Percentiles rank a stretch among this genome's conserved stretches.
These are phyloP conservation scores for Rhadinocentrus ornatus DNA, from an alignment of 2,797 vertebrate species.

Conservation along the genomic window DNA sequence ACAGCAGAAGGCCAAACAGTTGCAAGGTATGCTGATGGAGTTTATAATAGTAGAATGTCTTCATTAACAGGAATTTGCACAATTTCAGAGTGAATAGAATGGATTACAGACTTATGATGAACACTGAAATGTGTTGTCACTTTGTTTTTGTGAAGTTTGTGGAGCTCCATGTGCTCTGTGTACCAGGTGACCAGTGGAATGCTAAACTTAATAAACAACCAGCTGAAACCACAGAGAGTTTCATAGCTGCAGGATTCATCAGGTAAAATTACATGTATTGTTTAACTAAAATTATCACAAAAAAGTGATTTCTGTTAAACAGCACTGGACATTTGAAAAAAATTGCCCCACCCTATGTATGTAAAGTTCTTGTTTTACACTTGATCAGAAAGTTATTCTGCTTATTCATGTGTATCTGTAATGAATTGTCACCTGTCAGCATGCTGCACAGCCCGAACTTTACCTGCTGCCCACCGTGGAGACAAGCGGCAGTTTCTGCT, in stretches of 20 bases:
- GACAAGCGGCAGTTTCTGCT: constrained; percentile 80
- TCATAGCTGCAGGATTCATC: constrained; percentile 93
- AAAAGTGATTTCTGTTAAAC: not conserved
- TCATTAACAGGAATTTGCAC: not conserved
- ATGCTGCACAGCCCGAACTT: constrained; percentile 92
- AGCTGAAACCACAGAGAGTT: constrained; percentile 84
- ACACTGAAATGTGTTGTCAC: not conserved
- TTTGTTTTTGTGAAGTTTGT: constrained; percentile 79
- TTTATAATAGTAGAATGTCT: not conserved
- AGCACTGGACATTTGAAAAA: constrained; percentile 70
- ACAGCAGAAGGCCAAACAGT: constrained; percentile 69
- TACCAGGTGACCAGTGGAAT: constrained; percentile 92
- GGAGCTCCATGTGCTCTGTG: constrained; percentile 92
- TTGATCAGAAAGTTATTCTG: not conserved
- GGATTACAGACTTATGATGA: not conserved
- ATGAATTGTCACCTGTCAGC: constrained; percentile 13
- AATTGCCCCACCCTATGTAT: constrained; percentile 92
- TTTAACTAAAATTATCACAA: not conserved
- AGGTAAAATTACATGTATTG: constrained; percentile 78
- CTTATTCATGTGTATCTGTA: not conserved
- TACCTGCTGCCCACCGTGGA: constrained; percentile 87
- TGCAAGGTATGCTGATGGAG: constrained; percentile 67
- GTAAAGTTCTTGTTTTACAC: constrained; percentile 59
- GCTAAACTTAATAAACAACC: constrained; percentile 90
- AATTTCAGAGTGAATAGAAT: not conserved